These are phyloP conservation scores for Eurois occulta DNA, from an alignment of 2,888 invertebrate species.

Conservation along the genomic window DNA sequence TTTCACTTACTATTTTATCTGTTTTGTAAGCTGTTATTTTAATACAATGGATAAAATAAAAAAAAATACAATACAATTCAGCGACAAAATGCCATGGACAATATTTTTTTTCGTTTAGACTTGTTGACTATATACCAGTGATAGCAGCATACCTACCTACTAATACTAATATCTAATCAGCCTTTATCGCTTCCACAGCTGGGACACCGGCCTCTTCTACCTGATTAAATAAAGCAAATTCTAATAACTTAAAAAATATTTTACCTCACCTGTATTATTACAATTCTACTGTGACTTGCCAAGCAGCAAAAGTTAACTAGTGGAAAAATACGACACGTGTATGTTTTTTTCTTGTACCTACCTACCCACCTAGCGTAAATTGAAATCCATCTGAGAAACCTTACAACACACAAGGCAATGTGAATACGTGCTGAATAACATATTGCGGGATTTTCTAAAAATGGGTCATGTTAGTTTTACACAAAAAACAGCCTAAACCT, in stretches of 20 bases:
- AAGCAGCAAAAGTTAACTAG: conserved; percentile 4
- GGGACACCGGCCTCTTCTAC: neutral
- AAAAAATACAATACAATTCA: neutral
- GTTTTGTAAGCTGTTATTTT: too few species aligned
- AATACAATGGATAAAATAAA: too few species aligned
- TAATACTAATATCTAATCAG: neutral
- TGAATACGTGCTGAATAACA: conserved; percentile 48
- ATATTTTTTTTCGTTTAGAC: too few species aligned
- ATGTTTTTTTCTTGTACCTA: conserved; percentile 15
- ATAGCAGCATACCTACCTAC: neutral
- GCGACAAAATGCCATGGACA: too few species aligned
- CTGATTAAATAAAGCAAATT: neutral
- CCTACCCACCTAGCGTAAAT: conserved; percentile 8
- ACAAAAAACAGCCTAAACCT: conserved; percentile 16
- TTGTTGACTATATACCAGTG: neutral
- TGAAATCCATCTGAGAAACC: conserved; percentile 43
- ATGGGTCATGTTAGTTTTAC: conserved; percentile 30
- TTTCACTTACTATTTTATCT: too few species aligned
- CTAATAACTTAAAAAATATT: neutral
- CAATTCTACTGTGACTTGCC: too few species aligned
- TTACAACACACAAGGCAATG: conserved; percentile 20
- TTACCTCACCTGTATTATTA: neutral
- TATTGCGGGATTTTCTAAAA: conserved; percentile 48
- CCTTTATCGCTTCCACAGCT: neutral
- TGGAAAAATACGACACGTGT: conserved; percentile 3